Evolutionary conservation across 2,797 vertebrate species (phyloP).

Genomic region (Choloepus didactylus): DNA sequence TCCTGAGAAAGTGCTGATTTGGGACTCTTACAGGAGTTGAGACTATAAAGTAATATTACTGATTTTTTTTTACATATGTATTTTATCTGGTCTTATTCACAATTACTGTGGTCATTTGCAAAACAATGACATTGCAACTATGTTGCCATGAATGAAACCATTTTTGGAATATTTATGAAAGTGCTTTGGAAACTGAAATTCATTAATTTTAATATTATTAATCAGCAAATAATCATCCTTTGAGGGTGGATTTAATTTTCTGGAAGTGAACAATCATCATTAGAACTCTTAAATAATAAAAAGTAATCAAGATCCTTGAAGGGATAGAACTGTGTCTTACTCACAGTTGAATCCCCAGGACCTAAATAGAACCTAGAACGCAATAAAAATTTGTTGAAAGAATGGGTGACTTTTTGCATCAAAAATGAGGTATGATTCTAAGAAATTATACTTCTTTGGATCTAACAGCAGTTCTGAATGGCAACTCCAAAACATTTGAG

Average conservation of each 20-base stretch:
- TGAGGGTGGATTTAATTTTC: slow-evolving; percentile 31
- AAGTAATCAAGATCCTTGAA: slow-evolving; percentile 27
- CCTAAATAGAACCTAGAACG: background rate
- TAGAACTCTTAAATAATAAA: slow-evolving; percentile 52
- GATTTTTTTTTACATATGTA: background rate
- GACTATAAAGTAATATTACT: background rate
- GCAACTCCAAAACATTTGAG: background rate
- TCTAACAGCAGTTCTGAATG: background rate
- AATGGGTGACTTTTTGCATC: background rate
- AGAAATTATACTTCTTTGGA: background rate
- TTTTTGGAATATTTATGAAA: slow-evolving; percentile 34
- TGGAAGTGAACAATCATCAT: background rate
- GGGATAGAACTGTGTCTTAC: background rate
- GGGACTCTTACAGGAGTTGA: background rate
- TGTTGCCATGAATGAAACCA: slow-evolving; percentile 3
- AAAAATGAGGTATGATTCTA: slow-evolving; percentile 51
- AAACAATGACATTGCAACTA: slow-evolving; percentile 32
- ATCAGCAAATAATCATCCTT: slow-evolving; percentile 5
- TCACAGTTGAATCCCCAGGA: slow-evolving; percentile 19
- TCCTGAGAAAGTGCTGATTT: background rate
- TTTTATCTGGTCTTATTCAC: background rate
- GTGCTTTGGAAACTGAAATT: background rate
- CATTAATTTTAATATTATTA: slow-evolving; percentile 48
- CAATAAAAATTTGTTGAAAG: slow-evolving; percentile 10
- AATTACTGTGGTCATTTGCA: background rate